A percentile compares a stretch with the other conserved stretches of the same genome.
These are phyloP conservation scores for Philopotamus ludificatus DNA, from an alignment of 1,140 invertebrate genomes.

Conservation along the genomic window DNA sequence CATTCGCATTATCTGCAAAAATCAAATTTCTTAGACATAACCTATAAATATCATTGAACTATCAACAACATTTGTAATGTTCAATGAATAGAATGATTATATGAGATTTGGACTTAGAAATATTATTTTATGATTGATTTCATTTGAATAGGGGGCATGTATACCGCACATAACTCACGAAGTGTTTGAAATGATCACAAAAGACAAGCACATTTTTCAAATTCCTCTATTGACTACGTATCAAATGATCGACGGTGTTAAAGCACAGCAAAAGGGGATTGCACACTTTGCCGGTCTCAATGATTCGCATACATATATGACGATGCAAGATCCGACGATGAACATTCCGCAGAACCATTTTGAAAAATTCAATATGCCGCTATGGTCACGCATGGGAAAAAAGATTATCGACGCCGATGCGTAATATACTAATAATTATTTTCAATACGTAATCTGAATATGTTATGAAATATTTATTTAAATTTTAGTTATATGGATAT, in stretches of 20 bases:
- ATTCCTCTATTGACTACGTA: conserved; percentile 57
- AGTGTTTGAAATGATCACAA: conserved; percentile 58
- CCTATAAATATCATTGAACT: too few relatives aligned
- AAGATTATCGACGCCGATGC: conserved; percentile 53
- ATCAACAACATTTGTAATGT: too few relatives aligned
- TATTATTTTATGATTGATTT: too few relatives aligned
- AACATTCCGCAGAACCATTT: conserved; percentile 58
- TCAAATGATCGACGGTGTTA: conserved; percentile 52
- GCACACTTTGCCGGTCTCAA: conserved; percentile 57
- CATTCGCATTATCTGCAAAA: too few relatives aligned
- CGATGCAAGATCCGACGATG: conserved; percentile 63
- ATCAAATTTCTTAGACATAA: too few relatives aligned
- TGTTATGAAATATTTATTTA: conserved; percentile 3
- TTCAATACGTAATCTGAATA: neutral
- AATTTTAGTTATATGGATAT: conserved; percentile 61
- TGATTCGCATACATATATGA: conserved; percentile 61
- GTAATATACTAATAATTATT: conserved; percentile 30
- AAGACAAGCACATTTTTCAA: conserved; percentile 54
- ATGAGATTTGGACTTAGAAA: too few relatives aligned
- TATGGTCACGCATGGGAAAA: conserved; percentile 65
- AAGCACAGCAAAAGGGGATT: conserved; percentile 52
- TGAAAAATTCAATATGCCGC: conserved; percentile 56
- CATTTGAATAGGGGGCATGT: conserved; percentile 62
- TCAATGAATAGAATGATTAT: too few relatives aligned
- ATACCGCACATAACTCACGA: conserved; percentile 64